A percentile compares a stretch with the other conserved stretches of the same genome.
Evolutionary conservation across 2,113 vertebrate species (phyloP).

Genomic region (Macquaria ambigua): DNA sequence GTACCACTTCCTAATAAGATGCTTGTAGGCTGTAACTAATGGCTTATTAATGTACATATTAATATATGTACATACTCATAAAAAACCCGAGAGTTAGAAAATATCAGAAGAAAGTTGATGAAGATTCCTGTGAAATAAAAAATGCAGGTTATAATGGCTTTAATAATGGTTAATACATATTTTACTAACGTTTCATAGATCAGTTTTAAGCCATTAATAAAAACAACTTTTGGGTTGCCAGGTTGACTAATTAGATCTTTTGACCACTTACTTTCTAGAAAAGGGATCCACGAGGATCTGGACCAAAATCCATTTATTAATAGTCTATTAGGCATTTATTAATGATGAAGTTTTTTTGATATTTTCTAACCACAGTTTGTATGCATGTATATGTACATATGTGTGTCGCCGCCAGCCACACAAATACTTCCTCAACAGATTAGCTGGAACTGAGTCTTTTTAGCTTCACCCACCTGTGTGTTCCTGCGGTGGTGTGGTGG

Average conservation of each 20-base stretch:
- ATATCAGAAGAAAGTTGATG: background rate
- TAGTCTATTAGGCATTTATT: background rate
- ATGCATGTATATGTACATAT: background rate
- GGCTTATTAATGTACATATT: background rate
- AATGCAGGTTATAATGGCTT: background rate
- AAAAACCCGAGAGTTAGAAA: background rate
- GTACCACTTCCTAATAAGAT: background rate
- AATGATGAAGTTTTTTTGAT: background rate
- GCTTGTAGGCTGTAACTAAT: background rate
- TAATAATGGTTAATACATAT: background rate
- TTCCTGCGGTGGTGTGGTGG: constrained; percentile 20
- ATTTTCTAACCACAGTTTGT: no score
- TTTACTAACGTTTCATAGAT: background rate
- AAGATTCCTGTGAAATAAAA: background rate
- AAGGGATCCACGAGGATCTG: background rate
- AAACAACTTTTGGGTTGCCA: background rate
- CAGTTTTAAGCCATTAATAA: background rate
- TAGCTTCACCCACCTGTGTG: constrained; percentile 49
- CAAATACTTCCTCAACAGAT: constrained; percentile 61
- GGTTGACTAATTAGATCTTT: background rate
- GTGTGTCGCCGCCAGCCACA: constrained; percentile 1
- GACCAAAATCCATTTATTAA: background rate
- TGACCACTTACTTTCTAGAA: background rate
- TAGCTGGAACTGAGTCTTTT: constrained; percentile 39
- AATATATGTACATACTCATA: background rate